Conservation (phyloP, 2,797 vertebrate genomes). For the Semaprochilodus insignis region DNA sequence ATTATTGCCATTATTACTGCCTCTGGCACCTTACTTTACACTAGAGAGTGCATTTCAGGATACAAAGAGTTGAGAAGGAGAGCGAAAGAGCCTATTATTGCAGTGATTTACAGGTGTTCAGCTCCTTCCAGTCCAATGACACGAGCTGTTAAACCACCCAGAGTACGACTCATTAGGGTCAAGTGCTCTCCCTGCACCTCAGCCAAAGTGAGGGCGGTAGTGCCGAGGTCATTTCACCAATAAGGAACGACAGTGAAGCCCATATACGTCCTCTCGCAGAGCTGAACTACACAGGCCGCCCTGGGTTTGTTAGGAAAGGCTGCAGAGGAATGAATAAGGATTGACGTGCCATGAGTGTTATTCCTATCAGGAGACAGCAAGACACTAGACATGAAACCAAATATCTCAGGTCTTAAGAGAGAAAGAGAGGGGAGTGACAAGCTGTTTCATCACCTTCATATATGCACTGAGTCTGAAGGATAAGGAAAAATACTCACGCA, state of each 20-base stretch:
- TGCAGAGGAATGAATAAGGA: constrained; percentile 64
- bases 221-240: constrained; percentile 59
- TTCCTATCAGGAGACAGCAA: constrained; percentile 68
- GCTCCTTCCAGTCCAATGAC: constrained; percentile 56
- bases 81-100: constrained; percentile 64
- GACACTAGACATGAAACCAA: constrained; percentile 26
- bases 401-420: constrained; percentile 37
- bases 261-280: constrained; percentile 63
- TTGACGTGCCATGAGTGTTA: constrained; percentile 72
- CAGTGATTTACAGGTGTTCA: constrained; percentile 60
- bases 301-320: constrained; percentile 68
- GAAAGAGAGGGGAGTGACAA: constrained; percentile 27
- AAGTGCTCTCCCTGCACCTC: constrained; percentile 47
- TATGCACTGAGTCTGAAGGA: background rate
- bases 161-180: constrained; percentile 63
- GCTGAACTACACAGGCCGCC: constrained; percentile 61
- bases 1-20: constrained; percentile 63
- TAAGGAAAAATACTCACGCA: constrained; percentile 25
- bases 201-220: constrained; percentile 61
- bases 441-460: constrained; percentile 41
- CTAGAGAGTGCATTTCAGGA: constrained; percentile 71
- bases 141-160: constrained; percentile 72
- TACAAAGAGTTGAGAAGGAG: constrained; percentile 64
- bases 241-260: constrained; percentile 52
- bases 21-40: constrained; percentile 53